Base-by-base conservation (phyloP, 1,140 invertebrate genomes). In the Ceratosolen solmsi region DNA sequence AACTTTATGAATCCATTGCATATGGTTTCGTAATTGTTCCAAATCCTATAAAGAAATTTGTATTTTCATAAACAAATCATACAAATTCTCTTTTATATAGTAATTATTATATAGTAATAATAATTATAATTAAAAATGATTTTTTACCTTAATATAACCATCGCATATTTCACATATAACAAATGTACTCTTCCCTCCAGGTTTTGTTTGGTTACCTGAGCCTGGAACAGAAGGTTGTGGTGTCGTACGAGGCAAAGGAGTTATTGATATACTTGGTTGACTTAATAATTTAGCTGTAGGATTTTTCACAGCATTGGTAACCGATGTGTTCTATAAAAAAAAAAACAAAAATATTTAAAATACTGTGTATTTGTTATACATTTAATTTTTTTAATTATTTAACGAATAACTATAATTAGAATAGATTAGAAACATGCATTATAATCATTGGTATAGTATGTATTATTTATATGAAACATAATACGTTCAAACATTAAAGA, bases 1-100 rank as follows among this genome's bases (percentile, higher is more conserved):
- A 74, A 98, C 96, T 94, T 98, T 98, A 89, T 98, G 97, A 88
- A 98, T 97, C 96, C 96, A 98, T 87, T 97, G 96, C 97, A 98
- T 98, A 88, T 98, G 97, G 90, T 97, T 98, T 83, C 97, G 92
- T 56, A 98, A 92, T 91, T 98, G 96, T 87, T 98, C 97, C 86
- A 98, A 93, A 91, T 98, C 97, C 93, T 94, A 82, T 13, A 89
- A 88, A 87, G 80, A 76, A 81, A 84, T 76, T 72, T 86, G 72
- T 80, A n/a, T n/a, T n/a, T n/a, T n/a, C n/a, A n/a, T n/a, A n/a
- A n/a, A n/a, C n/a, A n/a, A n/a, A n/a, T n/a, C n/a, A n/a, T n/a
- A n/a, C n/a, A n/a, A n/a, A n/a, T n/a, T n/a, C n/a, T n/a, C n/a
- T n/a, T n/a, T n/a, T n/a, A n/a, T n/a, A n/a, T n/a, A n/a, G n/a